These are phyloP conservation scores for Drosophila sucinea DNA, from an alignment of 1,140 invertebrate genomes.

Conservation along the genomic window DNA sequence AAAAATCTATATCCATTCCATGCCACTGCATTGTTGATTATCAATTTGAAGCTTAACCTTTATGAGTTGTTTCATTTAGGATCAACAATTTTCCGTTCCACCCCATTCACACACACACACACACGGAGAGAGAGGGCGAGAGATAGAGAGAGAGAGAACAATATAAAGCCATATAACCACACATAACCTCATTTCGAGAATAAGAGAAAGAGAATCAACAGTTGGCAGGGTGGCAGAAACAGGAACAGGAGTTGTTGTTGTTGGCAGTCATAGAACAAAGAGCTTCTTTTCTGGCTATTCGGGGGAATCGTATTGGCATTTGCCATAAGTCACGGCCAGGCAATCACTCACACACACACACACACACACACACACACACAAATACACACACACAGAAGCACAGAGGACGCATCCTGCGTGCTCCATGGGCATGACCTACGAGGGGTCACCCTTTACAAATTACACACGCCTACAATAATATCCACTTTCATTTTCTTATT, in stretches of 20 bases:
- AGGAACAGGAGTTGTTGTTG: constrained; percentile 3
- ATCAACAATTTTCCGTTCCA: constrained; percentile 17
- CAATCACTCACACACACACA: constrained; percentile 44
- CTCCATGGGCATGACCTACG: constrained; percentile 3
- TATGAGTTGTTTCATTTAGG: constrained; percentile 5
- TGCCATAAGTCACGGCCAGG: constrained; percentile 66
- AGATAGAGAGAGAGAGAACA: too few relatives aligned
- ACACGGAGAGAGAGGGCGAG: not conserved
- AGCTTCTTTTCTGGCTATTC: constrained; percentile 35
- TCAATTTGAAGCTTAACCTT: not conserved
- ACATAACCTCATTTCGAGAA: constrained; percentile 6
- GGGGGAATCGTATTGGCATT: constrained; percentile 45
- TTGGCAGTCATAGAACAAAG: constrained; percentile 15
- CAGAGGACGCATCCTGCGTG: not conserved
- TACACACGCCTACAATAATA: not conserved
- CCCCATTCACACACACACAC: not conserved
- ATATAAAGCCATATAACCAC: not conserved
- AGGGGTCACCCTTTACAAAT: not conserved
- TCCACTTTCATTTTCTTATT: too few relatives aligned
- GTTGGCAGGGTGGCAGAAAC: constrained; percentile 40
- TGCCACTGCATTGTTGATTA: not conserved
- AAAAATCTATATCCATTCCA: not conserved
- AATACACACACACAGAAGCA: not conserved
- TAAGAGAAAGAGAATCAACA: constrained; percentile 58
- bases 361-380: constrained; percentile 2